phyloP scores from a whole-genome alignment of 92 coral and sea anemone species.

The Parazoanthus atlanticus region DNA sequence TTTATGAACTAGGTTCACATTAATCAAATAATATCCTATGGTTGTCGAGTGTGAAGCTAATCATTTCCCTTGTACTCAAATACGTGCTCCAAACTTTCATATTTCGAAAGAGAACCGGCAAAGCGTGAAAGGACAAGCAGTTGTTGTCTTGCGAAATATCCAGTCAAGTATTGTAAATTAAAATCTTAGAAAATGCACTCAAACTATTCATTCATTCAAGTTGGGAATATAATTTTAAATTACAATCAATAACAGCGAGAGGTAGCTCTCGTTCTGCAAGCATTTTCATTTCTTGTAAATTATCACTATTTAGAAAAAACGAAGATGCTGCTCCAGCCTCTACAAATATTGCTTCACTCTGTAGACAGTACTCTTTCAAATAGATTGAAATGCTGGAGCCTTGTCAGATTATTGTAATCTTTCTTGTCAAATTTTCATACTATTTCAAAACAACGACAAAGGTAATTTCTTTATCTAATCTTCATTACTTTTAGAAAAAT shows the following conservation, averaged over 20 bases:
- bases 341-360: too few species aligned
- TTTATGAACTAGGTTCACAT: neutral
- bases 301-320: too few species aligned
- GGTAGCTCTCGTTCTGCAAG: neutral
- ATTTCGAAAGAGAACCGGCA: constrained; percentile 11
- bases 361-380: too few species aligned
- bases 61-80: constrained; percentile 5
- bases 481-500: neutral
- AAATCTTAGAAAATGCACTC: constrained; percentile 2
- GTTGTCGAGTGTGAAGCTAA: neutral
- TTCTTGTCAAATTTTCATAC: neutral
- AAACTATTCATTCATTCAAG: constrained; percentile 8
- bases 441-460: neutral
- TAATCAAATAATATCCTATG: neutral
- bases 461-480: neutral
- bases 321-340: too few species aligned
- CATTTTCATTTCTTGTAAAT: neutral
- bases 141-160: neutral
- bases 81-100: constrained; percentile 24
- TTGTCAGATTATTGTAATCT: too few species aligned
- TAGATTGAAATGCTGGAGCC: too few species aligned
- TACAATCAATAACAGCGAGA: neutral
- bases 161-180: constrained; percentile 1
- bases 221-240: constrained; percentile 6
- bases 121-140: constrained; percentile 6